Evolutionary conservation across 2,888 invertebrate species (phyloP), one percentile per base, ranked within the genome.

Genomic region (Capitulum mitella): DNA sequence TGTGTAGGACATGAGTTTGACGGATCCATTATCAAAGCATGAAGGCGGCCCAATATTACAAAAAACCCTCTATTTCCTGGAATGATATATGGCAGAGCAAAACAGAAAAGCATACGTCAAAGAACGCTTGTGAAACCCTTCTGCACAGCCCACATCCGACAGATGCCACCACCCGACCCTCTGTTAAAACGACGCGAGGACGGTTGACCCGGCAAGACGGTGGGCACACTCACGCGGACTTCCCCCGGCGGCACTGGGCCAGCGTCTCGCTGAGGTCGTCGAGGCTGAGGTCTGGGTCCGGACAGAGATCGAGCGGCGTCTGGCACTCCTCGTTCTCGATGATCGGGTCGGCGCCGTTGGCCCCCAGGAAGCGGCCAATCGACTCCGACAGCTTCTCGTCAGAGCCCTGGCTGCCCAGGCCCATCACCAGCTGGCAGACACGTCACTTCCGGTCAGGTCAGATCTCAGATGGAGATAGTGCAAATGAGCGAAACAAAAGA

Each of bases 211-310:
- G 43, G 43, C 6, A 43, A 43, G 43, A 43, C 43, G 12, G 43
- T 12, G 12, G 43, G 43, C 2, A 8, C 10, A 70, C 70, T 70
- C 82, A 86, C 86, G 85, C 85, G 61, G 83, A 79, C 80, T 86
- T 92, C 83, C 97, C 96, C 85, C 95, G 95, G 86, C 95, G 94
- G 85, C 97, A 97, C 84, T 95, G 96, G 40, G 94, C 92, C 58
- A 81, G 88, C 0, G 96, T 94, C 85, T 96, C 96, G 88, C 96
- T 95, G 37, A 98, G n/a, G n/a, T n/a, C n/a, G n/a, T n/a, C n/a
- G n/a, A n/a, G n/a, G n/a, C n/a, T n/a, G n/a, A n/a, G 90, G 87
- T 97, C 97, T n/a, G 97, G 97, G 88, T 98, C 98, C 0, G 98
- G 98, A 84, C 98, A 98, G 22, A 98, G 89, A 85, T 98, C 97